Conservation (phyloP, 2,797 vertebrate genomes). For the Limosa lapponica region DNA sequence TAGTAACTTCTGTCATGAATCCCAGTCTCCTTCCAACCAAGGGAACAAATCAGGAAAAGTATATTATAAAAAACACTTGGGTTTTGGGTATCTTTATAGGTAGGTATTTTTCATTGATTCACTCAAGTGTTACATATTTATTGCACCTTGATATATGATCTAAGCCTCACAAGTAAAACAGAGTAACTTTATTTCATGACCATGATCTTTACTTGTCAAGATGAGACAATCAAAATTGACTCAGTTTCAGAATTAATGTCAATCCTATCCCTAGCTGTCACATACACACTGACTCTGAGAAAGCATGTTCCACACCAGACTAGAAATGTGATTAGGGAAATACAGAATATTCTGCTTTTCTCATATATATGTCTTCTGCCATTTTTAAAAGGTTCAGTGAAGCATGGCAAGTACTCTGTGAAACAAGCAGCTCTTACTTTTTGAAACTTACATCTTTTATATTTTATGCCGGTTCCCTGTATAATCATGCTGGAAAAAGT, state of each 20-base stretch:
- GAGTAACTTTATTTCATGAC: background rate
- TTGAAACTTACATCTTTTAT: background rate
- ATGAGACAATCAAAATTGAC: background rate
- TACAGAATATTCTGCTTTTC: background rate
- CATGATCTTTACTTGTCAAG: background rate
- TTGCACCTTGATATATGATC: background rate
- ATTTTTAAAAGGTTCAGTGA: background rate
- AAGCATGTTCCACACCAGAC: background rate
- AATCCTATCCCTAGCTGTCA: background rate
- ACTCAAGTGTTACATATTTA: background rate
- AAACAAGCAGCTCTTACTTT: background rate
- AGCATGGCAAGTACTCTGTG: background rate
- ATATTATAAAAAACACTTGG: background rate
- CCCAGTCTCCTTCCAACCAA: background rate
- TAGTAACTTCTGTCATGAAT: background rate
- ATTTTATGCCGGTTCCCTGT: background rate
- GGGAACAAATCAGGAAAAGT: background rate
- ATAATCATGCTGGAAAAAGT: background rate
- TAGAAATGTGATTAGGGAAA: background rate
- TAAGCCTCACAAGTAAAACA: background rate
- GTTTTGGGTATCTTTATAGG: background rate
- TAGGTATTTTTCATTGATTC: background rate
- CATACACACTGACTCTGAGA: background rate
- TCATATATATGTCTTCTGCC: background rate
- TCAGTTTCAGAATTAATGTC: constrained; percentile 10